Base-by-base conservation (phyloP, 2,797 vertebrate genomes). In the Bovichtus variegatus region DNA sequence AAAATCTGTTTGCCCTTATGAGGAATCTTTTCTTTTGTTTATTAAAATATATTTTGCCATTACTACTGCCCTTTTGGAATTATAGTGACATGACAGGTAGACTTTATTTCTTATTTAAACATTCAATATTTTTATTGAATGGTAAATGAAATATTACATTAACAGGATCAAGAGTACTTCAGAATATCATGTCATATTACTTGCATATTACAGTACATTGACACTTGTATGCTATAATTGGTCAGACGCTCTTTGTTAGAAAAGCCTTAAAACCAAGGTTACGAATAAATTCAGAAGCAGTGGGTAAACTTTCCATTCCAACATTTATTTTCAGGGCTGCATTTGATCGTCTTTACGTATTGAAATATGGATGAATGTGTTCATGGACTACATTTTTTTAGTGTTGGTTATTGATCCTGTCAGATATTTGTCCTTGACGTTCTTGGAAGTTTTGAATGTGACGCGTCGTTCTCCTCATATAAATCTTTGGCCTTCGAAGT, bases 401-500 rank as follows among this genome's bases (percentile, higher is more conserved):
- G 13, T n/a, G 27, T 36, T 43, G 3, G 57, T 60, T 59, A 64
- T 44, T 44, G 50, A 74, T 75, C 18, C 5, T 6, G 8, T 25
- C 18, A 43, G 16, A 29, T 57, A 27, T 71, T 44, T 16, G n/a
- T 58, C 62, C 71, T 74, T 86, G 44, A 27, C 40, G 5, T 68
- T 62, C 18, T 74, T 49, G 4, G 13, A 63, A 62, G 29, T 58
- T 77, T 43, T 43, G 25, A 46, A 67, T 71, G 18, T 12, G 25
- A 51, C 31, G 7, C 0, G 0, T 57, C 68, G 7, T 58, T 71
- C 40, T 58, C 5, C 38, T 55, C 16, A 31, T 72, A 40, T 31
- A 6, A 76, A 23, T 51, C 4, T 51, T 59, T 63, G 66, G 29
- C 67, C 76, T 77, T 74, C 47, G 5, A 19, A 70, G 21, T 25